Evolutionary conservation across 2,113 vertebrate genomes (phyloP), one percentile per base, ranked within the genome.

Genomic region (Vireo altiloquus): DNA sequence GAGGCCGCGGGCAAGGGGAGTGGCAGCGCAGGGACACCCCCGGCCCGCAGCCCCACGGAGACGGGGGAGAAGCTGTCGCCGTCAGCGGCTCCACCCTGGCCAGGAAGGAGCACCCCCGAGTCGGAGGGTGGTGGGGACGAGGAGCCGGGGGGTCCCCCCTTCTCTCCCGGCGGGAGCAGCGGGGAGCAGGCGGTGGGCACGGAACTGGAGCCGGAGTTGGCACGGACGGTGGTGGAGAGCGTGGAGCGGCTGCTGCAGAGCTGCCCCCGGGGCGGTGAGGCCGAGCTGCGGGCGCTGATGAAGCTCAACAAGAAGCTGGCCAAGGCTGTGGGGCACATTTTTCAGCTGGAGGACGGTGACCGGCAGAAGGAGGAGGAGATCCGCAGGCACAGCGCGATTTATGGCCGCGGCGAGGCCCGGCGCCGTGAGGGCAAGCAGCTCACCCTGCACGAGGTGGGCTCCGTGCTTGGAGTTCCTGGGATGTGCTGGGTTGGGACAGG

Each of bases 281-380:
- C 98, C 5, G 97, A 97, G 83, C 97, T 98, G 44, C 98, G 98
- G 37, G 98, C 98, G 5, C 96, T 99, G 47, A 97, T 99, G 63
- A 98, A 99, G 95, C 98, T 99, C 96, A 99, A 99, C 96, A 99
- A 99, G 98, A 99, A 99, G 96, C 95, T 99, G 96, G 99, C 99
- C 14, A 99, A 99, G 93, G 98, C 99, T 0, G 98, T 99, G 86
- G 99, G 99, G 11, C 99, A 99, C 96, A 99, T 99, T 95, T 99
- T 99, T 97, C 98, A 98, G 89, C 98, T 99, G 98, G 98, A 98
- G 33, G 98, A 99, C 3, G 98, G 98, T 0, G 98, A 99, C 87
- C 98, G 96, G 30, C 98, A 98, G 92, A 99, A 99, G 87, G 99
- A 99, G 89, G 99, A 99, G 74, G 99, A 99, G 97, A 99, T 99